Evolutionary conservation across 1,140 invertebrate species (phyloP).

Genomic region (Aphis craccivora): DNA sequence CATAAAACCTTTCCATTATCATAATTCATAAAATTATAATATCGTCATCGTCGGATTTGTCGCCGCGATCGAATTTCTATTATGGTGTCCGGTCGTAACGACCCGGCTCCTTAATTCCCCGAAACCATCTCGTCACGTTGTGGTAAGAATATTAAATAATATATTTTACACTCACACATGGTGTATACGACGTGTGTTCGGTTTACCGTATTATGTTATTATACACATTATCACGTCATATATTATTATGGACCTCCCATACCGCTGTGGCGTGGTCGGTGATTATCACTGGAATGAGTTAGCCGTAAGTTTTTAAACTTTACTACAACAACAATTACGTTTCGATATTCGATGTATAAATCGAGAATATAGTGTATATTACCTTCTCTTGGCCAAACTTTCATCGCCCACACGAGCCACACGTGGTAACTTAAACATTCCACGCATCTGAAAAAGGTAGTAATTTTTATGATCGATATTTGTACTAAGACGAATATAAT

Average conservation of each 20-base stretch:
- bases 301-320: neutral
- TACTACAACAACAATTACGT: neutral
- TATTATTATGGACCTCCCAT: neutral
- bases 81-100: conserved; percentile 1
- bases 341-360: neutral
- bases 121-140: neutral
- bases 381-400: neutral
- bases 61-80: conserved; percentile 31
- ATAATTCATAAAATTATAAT: neutral
- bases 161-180: neutral
- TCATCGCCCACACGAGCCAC: neutral
- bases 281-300: neutral
- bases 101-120: conserved; percentile 9
- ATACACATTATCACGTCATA: neutral
- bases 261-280: neutral
- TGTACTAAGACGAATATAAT: neutral
- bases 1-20: neutral
- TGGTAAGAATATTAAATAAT: conserved; percentile 2
- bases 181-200: neutral
- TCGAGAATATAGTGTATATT: neutral
- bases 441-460: neutral
- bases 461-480: neutral
- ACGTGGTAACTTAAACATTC: neutral
- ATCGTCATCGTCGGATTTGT: neutral
- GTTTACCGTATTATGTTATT: neutral